These are phyloP conservation scores for Channa striata DNA, from an alignment of 2,797 vertebrate species.

Conservation along the genomic window DNA sequence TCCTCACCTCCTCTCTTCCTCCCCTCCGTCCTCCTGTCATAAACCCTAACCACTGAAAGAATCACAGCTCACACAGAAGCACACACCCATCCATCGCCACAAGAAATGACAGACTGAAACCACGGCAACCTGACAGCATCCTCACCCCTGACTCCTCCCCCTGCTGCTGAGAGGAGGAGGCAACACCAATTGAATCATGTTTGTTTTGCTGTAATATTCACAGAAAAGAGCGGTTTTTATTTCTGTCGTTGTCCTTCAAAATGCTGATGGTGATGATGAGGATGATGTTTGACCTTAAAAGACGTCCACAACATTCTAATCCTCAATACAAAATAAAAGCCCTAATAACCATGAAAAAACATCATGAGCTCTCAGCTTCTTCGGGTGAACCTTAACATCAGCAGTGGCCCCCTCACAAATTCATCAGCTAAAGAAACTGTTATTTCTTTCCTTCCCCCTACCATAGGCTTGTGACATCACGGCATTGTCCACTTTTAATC, in stretches of 20 bases:
- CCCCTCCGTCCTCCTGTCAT: conserved; percentile 24
- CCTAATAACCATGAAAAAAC: neutral
- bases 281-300: neutral
- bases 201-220: neutral
- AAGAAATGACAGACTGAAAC: conserved; percentile 69
- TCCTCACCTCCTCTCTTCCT: conserved; percentile 1
- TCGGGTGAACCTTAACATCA: too few relatives aligned
- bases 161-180: conserved; percentile 21
- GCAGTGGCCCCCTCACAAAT: too few relatives aligned
- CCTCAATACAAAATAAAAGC: neutral
- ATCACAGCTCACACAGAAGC: conserved; percentile 22
- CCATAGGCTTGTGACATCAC: conserved; percentile 9
- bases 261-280: conserved; percentile 15
- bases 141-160: conserved; percentile 63
- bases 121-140: conserved; percentile 78
- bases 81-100: conserved; percentile 44
- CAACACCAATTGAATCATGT: neutral
- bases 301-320: neutral
- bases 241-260: neutral
- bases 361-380: too few relatives aligned
- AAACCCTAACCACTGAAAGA: conserved; percentile 47
- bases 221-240: neutral
- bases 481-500: conserved; percentile 1
- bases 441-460: neutral
- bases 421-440: neutral